phyloP scores from a whole-genome alignment of 2,113 vertebrate species.

The Gopherus evgoodei region DNA sequence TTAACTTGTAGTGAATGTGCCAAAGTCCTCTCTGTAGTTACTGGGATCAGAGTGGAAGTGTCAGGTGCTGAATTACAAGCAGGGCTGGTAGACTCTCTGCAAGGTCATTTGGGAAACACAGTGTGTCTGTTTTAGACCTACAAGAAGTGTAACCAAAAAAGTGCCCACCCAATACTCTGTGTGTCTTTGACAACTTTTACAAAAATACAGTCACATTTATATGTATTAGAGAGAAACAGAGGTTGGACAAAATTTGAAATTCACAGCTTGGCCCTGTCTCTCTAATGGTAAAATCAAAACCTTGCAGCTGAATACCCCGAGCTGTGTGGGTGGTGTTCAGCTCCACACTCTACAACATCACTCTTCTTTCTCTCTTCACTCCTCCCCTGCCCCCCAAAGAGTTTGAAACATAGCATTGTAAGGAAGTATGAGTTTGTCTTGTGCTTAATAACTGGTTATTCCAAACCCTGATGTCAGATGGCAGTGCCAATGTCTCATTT shows the following conservation, averaged over 20 bases:
- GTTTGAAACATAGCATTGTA: neutral
- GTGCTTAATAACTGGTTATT: neutral
- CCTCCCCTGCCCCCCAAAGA: neutral
- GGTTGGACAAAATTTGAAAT: neutral
- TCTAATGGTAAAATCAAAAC: neutral
- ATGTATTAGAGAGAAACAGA: neutral
- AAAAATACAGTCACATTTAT: neutral
- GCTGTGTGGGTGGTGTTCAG: neutral
- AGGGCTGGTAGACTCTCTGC: neutral
- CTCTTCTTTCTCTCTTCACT: neutral
- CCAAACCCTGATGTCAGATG: neutral
- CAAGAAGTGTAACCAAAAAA: neutral
- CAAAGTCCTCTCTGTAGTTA: conserved; percentile 7
- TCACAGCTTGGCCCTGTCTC: neutral
- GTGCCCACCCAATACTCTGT: neutral
- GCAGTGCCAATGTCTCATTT: neutral
- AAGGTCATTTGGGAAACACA: neutral
- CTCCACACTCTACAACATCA: neutral
- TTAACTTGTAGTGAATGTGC: conserved; percentile 10
- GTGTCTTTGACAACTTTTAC: neutral
- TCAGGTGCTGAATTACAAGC: neutral
- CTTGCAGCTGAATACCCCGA: neutral
- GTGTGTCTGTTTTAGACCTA: neutral
- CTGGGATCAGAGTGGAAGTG: conserved; percentile 33
- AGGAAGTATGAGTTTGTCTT: accelerated